Conservation (phyloP, 2,888 invertebrate genomes). For the Cataglyphis albicans region DNA sequence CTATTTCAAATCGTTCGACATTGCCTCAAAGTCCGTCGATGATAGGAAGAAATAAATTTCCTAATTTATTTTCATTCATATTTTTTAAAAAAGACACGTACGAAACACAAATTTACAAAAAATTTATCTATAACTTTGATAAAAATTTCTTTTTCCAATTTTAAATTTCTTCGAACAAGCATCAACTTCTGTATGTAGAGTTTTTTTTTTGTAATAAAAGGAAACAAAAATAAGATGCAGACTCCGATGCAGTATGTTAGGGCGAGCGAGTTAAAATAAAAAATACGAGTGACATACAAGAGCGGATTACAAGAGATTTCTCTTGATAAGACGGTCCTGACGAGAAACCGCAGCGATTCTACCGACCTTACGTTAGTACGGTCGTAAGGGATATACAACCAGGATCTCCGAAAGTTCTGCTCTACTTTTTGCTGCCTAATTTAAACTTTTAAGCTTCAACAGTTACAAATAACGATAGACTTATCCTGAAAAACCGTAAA, state of each 20-base stretch:
- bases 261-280: neutral
- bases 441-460: conserved; percentile 41
- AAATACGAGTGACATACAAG: neutral
- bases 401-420: conserved; percentile 5
- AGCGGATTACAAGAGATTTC: conserved; percentile 28
- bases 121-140: neutral
- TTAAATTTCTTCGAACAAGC: neutral
- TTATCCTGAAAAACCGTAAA: conserved; percentile 13
- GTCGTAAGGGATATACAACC: conserved; percentile 32
- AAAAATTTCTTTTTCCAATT: neutral
- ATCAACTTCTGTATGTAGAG: neutral
- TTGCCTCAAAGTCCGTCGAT: neutral
- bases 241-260: neutral
- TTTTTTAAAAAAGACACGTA: neutral
- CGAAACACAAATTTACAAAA: neutral
- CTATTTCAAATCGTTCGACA: neutral
- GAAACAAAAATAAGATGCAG: neutral
- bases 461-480: conserved; percentile 32
- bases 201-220: neutral
- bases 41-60: neutral
- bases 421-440: conserved; percentile 17
- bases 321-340: conserved; percentile 25
- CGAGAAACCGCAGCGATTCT: conserved; percentile 33
- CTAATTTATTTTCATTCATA: neutral
- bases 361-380: conserved; percentile 37